Percentiles rank a stretch among this genome's conserved stretches.
Conservation (phyloP, 2,888 invertebrate genomes). For the Macaria notata region DNA sequence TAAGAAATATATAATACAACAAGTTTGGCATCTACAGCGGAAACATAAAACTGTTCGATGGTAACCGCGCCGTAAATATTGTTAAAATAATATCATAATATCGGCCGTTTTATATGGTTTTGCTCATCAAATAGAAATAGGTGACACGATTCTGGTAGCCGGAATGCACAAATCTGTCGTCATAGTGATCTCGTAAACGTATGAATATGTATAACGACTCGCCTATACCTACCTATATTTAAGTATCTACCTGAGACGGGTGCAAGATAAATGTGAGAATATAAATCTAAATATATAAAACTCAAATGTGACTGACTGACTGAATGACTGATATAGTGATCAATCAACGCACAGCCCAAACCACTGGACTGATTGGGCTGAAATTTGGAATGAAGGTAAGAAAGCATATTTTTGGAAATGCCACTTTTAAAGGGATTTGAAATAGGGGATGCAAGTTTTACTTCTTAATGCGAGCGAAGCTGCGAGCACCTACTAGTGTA, state of each 20-base stretch:
- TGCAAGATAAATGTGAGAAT: conserved; percentile 11
- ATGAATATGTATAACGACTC: neutral
- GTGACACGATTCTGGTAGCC: conserved; percentile 24
- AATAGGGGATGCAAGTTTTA: too few species aligned
- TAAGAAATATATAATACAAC: conserved; percentile 15
- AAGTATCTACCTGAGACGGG: neutral
- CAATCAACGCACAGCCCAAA: too few species aligned
- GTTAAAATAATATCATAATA: conserved; percentile 34
- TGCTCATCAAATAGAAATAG: conserved; percentile 26
- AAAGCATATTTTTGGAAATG: too few species aligned
- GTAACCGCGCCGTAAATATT: conserved; percentile 44
- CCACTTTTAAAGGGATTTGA: too few species aligned
- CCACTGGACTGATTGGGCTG: too few species aligned
- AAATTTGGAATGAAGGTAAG: too few species aligned
- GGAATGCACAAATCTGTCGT: conserved; percentile 27
- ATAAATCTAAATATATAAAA: neutral
- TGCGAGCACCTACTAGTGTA: too few species aligned
- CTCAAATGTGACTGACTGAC: too few species aligned
- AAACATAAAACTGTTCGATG: conserved; percentile 47
- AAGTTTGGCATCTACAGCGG: conserved; percentile 34
- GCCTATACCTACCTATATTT: neutral
- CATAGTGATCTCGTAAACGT: conserved; percentile 1
- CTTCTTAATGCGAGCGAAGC: too few species aligned
- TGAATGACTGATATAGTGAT: too few species aligned
- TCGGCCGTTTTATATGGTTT: conserved; percentile 23